These are phyloP conservation scores for Thunnus maccoyii DNA, from an alignment of 2,113 vertebrate genomes.

Conservation along the genomic window DNA sequence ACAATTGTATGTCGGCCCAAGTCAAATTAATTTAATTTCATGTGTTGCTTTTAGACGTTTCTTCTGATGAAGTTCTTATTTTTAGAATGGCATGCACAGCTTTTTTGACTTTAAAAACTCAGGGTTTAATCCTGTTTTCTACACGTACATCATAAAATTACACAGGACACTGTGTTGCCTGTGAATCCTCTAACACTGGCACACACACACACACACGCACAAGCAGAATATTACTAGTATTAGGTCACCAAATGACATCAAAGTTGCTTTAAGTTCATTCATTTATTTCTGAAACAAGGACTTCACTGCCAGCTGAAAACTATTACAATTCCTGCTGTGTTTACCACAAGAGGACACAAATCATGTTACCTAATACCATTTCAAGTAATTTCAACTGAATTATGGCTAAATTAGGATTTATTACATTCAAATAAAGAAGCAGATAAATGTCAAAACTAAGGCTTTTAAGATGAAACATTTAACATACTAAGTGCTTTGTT, in stretches of 20 bases:
- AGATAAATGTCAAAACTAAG: conserved; percentile 16
- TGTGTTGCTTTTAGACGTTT: conserved; percentile 27
- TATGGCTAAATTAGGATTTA: conserved; percentile 20
- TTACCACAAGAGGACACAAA: conserved; percentile 17
- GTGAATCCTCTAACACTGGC: background rate
- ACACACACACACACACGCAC: background rate
- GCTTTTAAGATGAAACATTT: background rate
- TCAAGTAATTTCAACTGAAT: conserved; percentile 41
- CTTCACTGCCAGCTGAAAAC: conserved; percentile 21
- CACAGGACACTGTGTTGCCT: background rate
- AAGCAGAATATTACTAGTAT: background rate
- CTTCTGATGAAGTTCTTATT: conserved; percentile 48
- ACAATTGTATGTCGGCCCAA: conserved; percentile 16
- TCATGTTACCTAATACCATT: conserved; percentile 15
- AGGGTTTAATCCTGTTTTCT: conserved; percentile 10
- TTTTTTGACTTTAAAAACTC: conserved; percentile 1
- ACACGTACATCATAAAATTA: background rate
- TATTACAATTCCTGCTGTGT: background rate
- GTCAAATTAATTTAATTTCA: conserved; percentile 9
- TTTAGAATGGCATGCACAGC: conserved; percentile 60
- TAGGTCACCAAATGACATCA: conserved; percentile 4
- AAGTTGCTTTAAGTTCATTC: conserved; percentile 3
- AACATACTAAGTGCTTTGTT: conserved; percentile 3
- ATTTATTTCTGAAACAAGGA: conserved; percentile 26
- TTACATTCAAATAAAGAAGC: conserved; percentile 36